Base-by-base conservation (phyloP, 2,113 vertebrate genomes). In the Neopipo cinnamomea region DNA sequence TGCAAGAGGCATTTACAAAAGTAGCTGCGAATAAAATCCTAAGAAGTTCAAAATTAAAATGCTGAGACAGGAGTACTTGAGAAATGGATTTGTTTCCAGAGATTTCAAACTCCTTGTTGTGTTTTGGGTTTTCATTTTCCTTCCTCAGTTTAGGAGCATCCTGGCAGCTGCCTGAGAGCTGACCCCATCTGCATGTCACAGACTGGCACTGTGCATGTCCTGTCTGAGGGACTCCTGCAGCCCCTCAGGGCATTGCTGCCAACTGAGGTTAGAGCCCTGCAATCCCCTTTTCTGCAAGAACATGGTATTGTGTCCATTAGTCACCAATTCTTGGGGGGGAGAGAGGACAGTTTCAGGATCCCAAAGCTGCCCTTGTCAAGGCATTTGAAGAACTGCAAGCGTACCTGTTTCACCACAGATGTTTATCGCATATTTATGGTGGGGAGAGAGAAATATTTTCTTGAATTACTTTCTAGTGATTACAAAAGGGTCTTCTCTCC, bases 301-400 rank as follows among this genome's bases (percentile, higher is more conserved):
- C 58, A 7, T 0, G 4, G 15, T 5, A 2, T 27, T 1, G 2
- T 28, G 42, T 21, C 49, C 14, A 1, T 39, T 20, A 0, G 41
- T 23, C 8, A 4, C 21, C 18, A 3, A 23, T 3, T 13, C 73
- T 5, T 7, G 3, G 20, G 14, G 15, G 3, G 3, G 9, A 33
- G 46, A 18, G 33, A 14, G 68, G 58, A 16, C 22, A 8, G 15
- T 33, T 33, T 12, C 33, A 46, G 19, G 22, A 27, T 52, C 37
- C 6, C 10, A 75, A 30, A 53, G 53, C 28, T 24, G 4, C 42
- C 31, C 30, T 39, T 28, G 6, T 3, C 7, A 1, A 10, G 41
- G 5, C 9, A 3, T 12, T 9, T 17, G 31, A n/a, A 72, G 63
- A 37, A 13, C 22, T 11, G 12, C 4, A 35, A 10, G 19, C 1